A percentile compares a stretch with the other conserved stretches of the same genome.
These are phyloP conservation scores for Halcyon malimbica DNA, from an alignment of 2,113 vertebrate genomes.

Conservation along the genomic window DNA sequence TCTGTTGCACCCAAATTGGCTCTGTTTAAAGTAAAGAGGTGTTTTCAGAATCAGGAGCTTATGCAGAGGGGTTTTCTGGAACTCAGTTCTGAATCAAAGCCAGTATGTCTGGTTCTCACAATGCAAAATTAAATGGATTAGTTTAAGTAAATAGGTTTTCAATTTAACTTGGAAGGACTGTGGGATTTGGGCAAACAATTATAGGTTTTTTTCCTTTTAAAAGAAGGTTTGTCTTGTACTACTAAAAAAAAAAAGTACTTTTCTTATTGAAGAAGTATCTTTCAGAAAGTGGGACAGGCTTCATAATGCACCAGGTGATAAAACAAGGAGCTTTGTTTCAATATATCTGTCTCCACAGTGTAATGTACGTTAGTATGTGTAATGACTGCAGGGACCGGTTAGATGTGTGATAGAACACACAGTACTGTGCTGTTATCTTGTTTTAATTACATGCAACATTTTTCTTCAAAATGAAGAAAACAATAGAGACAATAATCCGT, in stretches of 20 bases:
- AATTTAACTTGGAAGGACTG: background rate
- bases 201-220: background rate
- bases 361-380: constrained; percentile 29
- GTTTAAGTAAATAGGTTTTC: constrained; percentile 3
- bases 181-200: background rate
- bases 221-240: background rate
- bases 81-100: background rate
- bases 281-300: background rate
- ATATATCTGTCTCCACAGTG: constrained; percentile 32
- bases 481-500: constrained; percentile 60
- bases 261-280: background rate
- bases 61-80: background rate
- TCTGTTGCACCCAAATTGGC: background rate
- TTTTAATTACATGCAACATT: constrained; percentile 63
- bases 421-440: constrained; percentile 24
- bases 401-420: constrained; percentile 39
- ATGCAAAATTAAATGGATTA: constrained; percentile 2
- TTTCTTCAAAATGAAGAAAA: constrained; percentile 64
- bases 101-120: background rate
- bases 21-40: background rate
- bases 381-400: constrained; percentile 47
- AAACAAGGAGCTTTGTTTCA: background rate
- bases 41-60: background rate
- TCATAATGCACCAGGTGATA: fast-evolving
- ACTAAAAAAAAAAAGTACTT: background rate